phyloP scores from a whole-genome alignment of 2,888 invertebrate species.

The Hololepta plana region DNA sequence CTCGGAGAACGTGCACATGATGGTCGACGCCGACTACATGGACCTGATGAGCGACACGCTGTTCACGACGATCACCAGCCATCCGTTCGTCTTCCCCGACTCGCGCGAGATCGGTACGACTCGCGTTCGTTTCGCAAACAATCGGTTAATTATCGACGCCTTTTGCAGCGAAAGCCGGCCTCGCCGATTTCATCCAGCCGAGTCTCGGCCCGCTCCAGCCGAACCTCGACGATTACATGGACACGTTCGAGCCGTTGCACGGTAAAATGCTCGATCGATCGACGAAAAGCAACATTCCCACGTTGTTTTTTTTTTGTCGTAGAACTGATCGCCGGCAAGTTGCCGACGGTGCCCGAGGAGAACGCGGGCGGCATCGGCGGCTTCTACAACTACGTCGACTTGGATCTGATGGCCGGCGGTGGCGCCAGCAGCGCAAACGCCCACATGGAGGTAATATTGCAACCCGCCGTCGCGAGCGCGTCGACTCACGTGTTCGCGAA shows the following conservation, averaged over 20 bases:
- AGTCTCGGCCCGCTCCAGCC: constrained; percentile 94
- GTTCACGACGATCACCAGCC: constrained; percentile 71
- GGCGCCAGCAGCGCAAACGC: too few species aligned
- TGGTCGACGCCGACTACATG: constrained; percentile 73
- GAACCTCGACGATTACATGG: constrained; percentile 90
- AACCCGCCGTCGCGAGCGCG: too few species aligned
- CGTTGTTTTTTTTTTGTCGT: constrained; percentile 8
- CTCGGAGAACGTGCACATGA: constrained; percentile 50
- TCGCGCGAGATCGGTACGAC: constrained; percentile 81
- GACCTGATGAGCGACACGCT: constrained; percentile 79
- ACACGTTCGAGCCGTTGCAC: constrained; percentile 69
- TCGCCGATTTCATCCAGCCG: constrained; percentile 96
- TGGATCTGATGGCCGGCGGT: constrained; percentile 14
- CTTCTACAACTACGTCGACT: constrained; percentile 14
- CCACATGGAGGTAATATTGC: constrained; percentile 11
- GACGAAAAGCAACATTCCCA: too few species aligned
- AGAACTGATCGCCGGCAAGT: constrained; percentile 37
- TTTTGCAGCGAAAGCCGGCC: constrained; percentile 58
- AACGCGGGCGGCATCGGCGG: too few species aligned
- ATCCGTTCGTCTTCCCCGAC: constrained; percentile 93
- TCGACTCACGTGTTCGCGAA: too few species aligned
- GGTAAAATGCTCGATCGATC: too few species aligned
- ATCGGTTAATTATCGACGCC: constrained; percentile 8
- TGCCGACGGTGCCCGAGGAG: constrained; percentile 45
- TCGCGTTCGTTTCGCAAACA: constrained; percentile 2